Conservation (phyloP, 35 echinoderm and acorn worm genomes). For the Strongylocentrotus purpuratus region DNA sequence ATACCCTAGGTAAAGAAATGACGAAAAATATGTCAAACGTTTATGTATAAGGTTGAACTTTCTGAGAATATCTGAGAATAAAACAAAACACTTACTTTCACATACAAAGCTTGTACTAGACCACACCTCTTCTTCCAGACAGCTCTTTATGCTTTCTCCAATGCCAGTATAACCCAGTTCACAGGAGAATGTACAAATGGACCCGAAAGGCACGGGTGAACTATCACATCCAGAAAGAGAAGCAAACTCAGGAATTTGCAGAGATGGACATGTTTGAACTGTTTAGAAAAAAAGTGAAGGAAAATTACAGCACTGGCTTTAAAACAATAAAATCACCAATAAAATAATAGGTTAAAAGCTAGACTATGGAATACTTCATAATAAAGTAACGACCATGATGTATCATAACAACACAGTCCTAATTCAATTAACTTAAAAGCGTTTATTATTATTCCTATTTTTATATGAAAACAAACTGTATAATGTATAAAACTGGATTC, state of each 20-base stretch:
- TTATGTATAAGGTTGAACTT: too few species aligned
- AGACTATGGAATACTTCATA: neutral
- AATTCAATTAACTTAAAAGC: too few species aligned
- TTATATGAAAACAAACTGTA: too few species aligned
- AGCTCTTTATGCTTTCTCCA: neutral
- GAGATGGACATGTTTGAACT: conserved; percentile 44
- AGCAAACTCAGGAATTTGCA: conserved; percentile 13
- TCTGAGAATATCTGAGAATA: too few species aligned
- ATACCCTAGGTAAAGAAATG: too few species aligned
- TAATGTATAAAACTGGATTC: neutral
- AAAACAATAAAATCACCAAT: neutral
- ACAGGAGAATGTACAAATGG: conserved; percentile 58
- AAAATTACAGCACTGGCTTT: neutral
- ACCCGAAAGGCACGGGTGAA: conserved; percentile 27
- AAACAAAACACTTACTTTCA: conserved; percentile 45
- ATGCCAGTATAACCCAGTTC: conserved; percentile 38
- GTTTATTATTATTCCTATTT: too few species aligned
- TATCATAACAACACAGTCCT: too few species aligned
- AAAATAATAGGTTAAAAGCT: too few species aligned
- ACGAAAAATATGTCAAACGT: too few species aligned
- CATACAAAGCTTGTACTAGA: conserved; percentile 33
- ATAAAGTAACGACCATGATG: too few species aligned
- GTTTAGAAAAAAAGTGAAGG: neutral
- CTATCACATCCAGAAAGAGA: conserved; percentile 37
- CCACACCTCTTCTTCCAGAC: conserved; percentile 60